Evolutionary conservation across 2,113 vertebrate species (phyloP).

Genomic region (Petrocephalus zakoni): DNA sequence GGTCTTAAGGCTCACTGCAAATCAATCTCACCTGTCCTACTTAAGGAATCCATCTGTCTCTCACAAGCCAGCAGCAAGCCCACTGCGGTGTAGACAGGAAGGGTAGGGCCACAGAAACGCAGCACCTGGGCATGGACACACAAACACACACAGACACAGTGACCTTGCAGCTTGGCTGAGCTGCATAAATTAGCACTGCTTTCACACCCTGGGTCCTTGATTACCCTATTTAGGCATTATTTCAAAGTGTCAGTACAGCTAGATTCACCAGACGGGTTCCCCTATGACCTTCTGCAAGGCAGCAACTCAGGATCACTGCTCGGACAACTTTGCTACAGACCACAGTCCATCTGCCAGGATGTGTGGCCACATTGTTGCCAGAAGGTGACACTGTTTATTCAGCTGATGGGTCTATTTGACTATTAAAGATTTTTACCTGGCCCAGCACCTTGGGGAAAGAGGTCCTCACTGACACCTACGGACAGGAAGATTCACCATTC

Average conservation of each 20-base stretch:
- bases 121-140: slow-evolving; percentile 65
- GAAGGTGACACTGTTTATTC: not conserved
- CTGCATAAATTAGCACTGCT: not conserved
- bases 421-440: slow-evolving; percentile 68
- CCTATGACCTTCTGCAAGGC: not conserved
- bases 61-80: slow-evolving; percentile 80
- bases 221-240: not conserved
- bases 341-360: not conserved
- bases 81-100: slow-evolving; percentile 79
- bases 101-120: slow-evolving; percentile 75
- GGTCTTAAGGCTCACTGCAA: not conserved
- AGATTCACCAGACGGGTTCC: not conserved
- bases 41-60: slow-evolving; percentile 70
- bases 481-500: slow-evolving; percentile 21
- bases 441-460: slow-evolving; percentile 83
- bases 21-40: slow-evolving; percentile 56
- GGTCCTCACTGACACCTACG: slow-evolving; percentile 75
- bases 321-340: not conserved
- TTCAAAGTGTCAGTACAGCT: not conserved
- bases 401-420: not conserved
- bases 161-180: not conserved
- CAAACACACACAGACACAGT: not conserved
- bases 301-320: not conserved
- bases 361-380: not conserved
- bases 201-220: not conserved